These are phyloP conservation scores for Aphidius ervi DNA, from an alignment of 1,140 invertebrate genomes.

Conservation along the genomic window DNA sequence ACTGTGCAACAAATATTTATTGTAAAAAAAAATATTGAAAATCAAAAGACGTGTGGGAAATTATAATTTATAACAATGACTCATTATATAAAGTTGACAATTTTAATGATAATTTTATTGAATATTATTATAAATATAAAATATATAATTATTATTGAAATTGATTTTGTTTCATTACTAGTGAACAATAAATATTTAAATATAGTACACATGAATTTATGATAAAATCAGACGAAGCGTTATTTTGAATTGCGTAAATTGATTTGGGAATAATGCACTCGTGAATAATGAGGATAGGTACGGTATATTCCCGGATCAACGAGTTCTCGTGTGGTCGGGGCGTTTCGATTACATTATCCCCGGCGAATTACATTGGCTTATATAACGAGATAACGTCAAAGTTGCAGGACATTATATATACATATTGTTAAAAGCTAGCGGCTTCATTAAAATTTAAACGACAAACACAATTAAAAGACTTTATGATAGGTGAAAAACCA, in stretches of 20 bases:
- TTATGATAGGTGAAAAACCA: not conserved
- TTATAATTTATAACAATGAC: too few species aligned
- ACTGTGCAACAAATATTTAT: too few species aligned
- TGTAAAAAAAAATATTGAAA: too few species aligned
- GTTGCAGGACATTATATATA: not conserved
- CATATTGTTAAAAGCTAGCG: not conserved
- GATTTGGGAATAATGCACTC: constrained; percentile 11
- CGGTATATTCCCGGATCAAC: constrained; percentile 3
- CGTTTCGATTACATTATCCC: constrained; percentile 14
- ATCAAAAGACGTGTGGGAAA: too few species aligned
- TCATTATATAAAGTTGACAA: too few species aligned
- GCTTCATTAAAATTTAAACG: constrained; percentile 10
- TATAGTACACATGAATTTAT: too few species aligned
- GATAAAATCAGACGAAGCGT: constrained; percentile 7
- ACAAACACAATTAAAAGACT: constrained; percentile 9
- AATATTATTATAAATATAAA: too few species aligned
- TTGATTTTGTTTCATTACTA: too few species aligned
- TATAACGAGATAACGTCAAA: constrained; percentile 12
- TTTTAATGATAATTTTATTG: too few species aligned
- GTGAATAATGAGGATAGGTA: constrained; percentile 7
- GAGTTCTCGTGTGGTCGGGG: constrained; percentile 6
- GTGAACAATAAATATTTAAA: too few species aligned
- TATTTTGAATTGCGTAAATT: constrained; percentile 8
- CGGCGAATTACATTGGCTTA: constrained; percentile 11
- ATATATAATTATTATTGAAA: too few species aligned